phyloP scores from a whole-genome alignment of 2,113 vertebrate species.

The Fukomys damarensis region DNA sequence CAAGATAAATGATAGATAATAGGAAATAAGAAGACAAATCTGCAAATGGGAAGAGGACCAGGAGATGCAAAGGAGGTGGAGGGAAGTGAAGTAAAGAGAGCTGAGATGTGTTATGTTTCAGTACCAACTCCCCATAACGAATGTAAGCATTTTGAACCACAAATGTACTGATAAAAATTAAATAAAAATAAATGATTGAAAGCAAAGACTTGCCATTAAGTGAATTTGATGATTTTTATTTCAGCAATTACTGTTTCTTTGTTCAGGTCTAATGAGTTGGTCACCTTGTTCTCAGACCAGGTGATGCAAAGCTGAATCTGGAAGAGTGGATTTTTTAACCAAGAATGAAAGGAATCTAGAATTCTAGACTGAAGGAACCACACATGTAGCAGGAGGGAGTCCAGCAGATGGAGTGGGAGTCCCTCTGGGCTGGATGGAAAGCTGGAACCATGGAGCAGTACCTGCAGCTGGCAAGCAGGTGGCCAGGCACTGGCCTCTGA shows the following conservation, averaged over 20 bases:
- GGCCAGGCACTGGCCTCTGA: neutral
- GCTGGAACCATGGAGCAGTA: rapidly evolving
- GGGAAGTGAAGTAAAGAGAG: neutral
- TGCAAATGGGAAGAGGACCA: neutral
- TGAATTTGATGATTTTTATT: neutral
- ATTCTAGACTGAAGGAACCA: neutral
- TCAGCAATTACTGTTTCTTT: neutral
- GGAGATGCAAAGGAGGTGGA: neutral
- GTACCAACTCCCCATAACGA: neutral
- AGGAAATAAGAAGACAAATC: neutral
- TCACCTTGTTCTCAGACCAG: neutral
- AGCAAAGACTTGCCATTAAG: neutral
- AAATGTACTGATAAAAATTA: neutral
- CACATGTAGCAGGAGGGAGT: neutral
- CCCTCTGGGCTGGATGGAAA: rapidly evolving
- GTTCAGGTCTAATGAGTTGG: neutral
- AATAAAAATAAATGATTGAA: neutral
- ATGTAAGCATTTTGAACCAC: too few relatives aligned
- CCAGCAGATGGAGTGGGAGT: rapidly evolving
- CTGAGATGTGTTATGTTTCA: neutral
- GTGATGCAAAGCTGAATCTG: neutral
- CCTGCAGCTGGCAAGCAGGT: too few relatives aligned
- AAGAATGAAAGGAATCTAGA: neutral
- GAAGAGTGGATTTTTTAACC: neutral
- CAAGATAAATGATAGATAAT: neutral